A percentile compares a stretch with the other conserved stretches of the same genome.
Evolutionary conservation across 2,113 vertebrate genomes (phyloP).

Genomic region (Oceanites oceanicus): DNA sequence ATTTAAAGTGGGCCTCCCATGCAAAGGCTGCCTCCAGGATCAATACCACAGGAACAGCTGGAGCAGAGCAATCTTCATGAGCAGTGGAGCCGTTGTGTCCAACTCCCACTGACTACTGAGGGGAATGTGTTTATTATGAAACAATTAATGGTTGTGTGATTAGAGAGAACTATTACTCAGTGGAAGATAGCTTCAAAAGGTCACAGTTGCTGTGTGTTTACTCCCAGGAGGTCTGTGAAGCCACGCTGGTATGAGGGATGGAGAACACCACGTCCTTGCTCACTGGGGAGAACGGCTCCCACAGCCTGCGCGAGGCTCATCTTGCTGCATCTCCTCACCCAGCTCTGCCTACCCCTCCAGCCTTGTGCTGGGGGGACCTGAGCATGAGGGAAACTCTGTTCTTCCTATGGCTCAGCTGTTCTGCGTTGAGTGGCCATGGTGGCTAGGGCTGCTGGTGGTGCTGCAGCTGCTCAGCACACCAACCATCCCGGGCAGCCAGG

Average conservation of each 20-base stretch:
- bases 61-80: neutral
- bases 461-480: fast-evolving
- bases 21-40: neutral
- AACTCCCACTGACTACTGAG: neutral
- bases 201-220: conserved; percentile 54
- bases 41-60: neutral
- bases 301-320: neutral
- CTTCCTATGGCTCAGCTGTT: neutral
- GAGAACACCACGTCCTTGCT: neutral
- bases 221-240: conserved; percentile 25
- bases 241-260: conserved; percentile 10
- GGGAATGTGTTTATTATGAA: neutral
- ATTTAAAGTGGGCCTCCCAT: neutral
- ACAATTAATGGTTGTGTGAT: neutral
- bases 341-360: neutral
- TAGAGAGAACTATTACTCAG: neutral
- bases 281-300: fast-evolving
- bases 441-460: neutral
- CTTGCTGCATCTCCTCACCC: neutral
- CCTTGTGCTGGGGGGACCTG: neutral
- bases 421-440: neutral
- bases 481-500: neutral
- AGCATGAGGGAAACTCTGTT: neutral
- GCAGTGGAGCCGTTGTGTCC: neutral
- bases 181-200: conserved; percentile 21